Conservation (phyloP, 2,888 invertebrate species). For the Drosophila paramelanica region DNA sequence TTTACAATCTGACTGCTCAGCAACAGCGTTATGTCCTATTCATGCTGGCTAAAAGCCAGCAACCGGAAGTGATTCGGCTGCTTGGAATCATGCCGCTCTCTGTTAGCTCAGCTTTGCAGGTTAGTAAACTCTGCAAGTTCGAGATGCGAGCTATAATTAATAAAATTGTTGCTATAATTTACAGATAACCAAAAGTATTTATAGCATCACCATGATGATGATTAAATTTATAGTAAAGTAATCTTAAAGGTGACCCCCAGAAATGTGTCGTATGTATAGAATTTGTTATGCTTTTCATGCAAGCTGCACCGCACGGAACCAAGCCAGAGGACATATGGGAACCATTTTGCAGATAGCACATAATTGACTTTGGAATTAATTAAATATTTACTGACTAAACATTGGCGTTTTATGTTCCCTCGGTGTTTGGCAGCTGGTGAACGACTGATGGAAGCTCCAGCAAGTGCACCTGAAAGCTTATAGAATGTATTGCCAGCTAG, state of each 20-base stretch:
- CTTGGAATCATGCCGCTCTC: slow-evolving; percentile 57
- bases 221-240: slow-evolving; percentile 56
- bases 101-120: slow-evolving; percentile 59
- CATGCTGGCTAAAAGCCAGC: slow-evolving; percentile 57
- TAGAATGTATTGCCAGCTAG: slow-evolving; percentile 1
- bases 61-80: slow-evolving; percentile 30
- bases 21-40: slow-evolving; percentile 51
- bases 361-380: slow-evolving; percentile 74
- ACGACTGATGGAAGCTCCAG: background rate
- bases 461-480: slow-evolving; percentile 26
- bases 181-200: slow-evolving; percentile 48
- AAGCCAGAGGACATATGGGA: slow-evolving; percentile 31
- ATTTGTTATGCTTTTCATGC: slow-evolving; percentile 50
- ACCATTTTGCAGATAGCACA: slow-evolving; percentile 45
- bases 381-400: slow-evolving; percentile 76
- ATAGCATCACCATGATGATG: slow-evolving; percentile 68
- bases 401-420: slow-evolving; percentile 59
- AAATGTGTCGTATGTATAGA: slow-evolving; percentile 48
- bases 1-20: slow-evolving; percentile 41
- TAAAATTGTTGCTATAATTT: background rate
- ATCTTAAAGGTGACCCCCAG: slow-evolving; percentile 15
- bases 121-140: slow-evolving; percentile 2
- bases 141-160: background rate
- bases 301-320: slow-evolving; percentile 33
- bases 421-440: background rate